phyloP scores from a whole-genome alignment of 92 coral and sea anemone genomes.

The Umimayanthus chanpuru region DNA sequence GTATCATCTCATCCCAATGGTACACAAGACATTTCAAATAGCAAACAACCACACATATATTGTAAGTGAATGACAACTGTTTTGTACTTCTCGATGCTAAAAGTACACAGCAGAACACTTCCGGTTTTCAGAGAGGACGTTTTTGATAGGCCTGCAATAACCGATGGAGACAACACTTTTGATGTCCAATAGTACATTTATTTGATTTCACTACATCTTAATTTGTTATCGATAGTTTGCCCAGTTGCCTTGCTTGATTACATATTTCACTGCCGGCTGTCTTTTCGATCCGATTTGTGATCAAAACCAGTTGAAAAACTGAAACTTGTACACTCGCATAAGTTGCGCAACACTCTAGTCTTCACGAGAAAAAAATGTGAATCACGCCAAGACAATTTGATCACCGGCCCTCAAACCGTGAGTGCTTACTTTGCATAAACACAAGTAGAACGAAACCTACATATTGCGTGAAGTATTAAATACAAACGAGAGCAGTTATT shows the following conservation, averaged over 20 bases:
- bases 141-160: too few relatives aligned
- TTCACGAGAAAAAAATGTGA: conserved; percentile 3
- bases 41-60: too few relatives aligned
- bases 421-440: conserved; percentile 6
- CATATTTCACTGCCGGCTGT: background rate
- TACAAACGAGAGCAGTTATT: background rate
- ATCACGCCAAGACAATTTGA: conserved; percentile 17
- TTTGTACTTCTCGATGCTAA: too few relatives aligned
- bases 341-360: conserved; percentile 33
- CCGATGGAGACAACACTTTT: too few relatives aligned
- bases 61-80: too few relatives aligned
- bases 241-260: background rate
- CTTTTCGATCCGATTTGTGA: background rate
- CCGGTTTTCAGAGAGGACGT: too few relatives aligned
- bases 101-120: too few relatives aligned
- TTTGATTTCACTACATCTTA: background rate
- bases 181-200: too few relatives aligned
- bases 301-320: background rate
- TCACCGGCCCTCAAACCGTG: conserved; percentile 3
- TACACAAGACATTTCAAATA: too few relatives aligned
- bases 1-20: too few relatives aligned
- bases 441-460: background rate
- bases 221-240: background rate
- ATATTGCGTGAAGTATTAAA: background rate
- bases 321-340: background rate